phyloP scores from a whole-genome alignment of 2,888 invertebrate species.

The Meghimatium bilineatum region DNA sequence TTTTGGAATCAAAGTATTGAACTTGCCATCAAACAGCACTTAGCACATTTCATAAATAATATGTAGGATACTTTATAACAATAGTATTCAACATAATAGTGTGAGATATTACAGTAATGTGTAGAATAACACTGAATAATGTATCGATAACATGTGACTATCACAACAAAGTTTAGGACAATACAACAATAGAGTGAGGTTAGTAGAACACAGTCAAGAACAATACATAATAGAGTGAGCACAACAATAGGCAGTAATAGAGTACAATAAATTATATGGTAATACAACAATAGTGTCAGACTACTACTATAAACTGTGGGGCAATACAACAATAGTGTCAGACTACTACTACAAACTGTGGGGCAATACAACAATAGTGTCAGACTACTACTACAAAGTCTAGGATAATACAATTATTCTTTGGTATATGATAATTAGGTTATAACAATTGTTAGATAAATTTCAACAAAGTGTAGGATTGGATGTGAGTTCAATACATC shows the following conservation, averaged over 20 bases:
- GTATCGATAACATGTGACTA: too few species aligned
- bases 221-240: background rate
- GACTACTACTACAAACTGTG: background rate
- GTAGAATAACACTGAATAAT: too few species aligned
- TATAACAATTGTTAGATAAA: too few species aligned
- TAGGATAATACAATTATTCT: too few species aligned
- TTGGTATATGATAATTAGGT: too few species aligned
- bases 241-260: background rate
- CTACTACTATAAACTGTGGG: background rate
- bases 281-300: background rate
- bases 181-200: background rate
- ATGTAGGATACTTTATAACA: too few species aligned
- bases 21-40: background rate
- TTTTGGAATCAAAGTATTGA: conserved; percentile 1
- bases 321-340: background rate
- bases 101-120: too few species aligned
- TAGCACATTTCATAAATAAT: background rate
- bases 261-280: background rate
- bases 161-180: too few species aligned
- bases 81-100: too few species aligned
- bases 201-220: background rate
- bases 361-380: background rate
- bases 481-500: too few species aligned
- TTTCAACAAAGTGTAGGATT: too few species aligned
- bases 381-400: background rate